Evolutionary conservation across 1,140 invertebrate genomes (phyloP).

Genomic region (Drosophila gunungcola): DNA sequence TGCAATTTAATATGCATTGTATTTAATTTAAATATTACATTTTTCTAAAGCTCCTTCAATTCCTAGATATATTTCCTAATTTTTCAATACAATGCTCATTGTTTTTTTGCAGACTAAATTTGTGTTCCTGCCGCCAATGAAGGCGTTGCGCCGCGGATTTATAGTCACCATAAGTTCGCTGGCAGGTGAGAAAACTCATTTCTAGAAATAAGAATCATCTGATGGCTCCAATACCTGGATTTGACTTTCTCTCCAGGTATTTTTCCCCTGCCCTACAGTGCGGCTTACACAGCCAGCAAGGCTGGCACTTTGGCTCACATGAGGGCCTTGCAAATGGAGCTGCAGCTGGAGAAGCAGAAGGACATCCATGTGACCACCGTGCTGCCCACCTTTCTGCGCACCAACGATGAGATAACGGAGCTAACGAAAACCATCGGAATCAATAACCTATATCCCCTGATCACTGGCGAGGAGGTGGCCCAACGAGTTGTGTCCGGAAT

Average conservation of each 20-base stretch:
- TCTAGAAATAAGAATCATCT: not conserved
- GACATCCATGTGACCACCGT: slow-evolving; percentile 56
- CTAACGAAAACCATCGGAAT: slow-evolving; percentile 1
- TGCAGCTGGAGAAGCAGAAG: slow-evolving; percentile 36
- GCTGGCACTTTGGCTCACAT: slow-evolving; percentile 90
- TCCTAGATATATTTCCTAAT: not conserved
- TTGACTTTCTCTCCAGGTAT: slow-evolving; percentile 10
- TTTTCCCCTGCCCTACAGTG: slow-evolving; percentile 38
- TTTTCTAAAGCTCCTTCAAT: too few relatives aligned
- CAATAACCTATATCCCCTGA: slow-evolving; percentile 37
- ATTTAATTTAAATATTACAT: too few relatives aligned
- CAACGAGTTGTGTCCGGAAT: slow-evolving; percentile 50
- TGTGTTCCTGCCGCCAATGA: slow-evolving; percentile 92
- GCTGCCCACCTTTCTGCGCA: slow-evolving; percentile 46
- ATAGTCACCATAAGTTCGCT: slow-evolving; percentile 93
- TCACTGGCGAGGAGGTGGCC: slow-evolving; percentile 42
- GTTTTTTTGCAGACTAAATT: slow-evolving; percentile 86
- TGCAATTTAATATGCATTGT: too few relatives aligned
- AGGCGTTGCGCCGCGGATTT: slow-evolving; percentile 91
- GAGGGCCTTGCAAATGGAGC: slow-evolving; percentile 86
- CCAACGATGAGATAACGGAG: slow-evolving; percentile 42
- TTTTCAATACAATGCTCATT: not conserved
- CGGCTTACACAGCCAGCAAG: slow-evolving; percentile 88
- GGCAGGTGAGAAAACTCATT: slow-evolving; percentile 86
- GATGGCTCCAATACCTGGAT: not conserved